Percentiles rank a stretch among this genome's conserved stretches.
phyloP scores from a whole-genome alignment of 30 jellyfish, hydroid and myxozoan species.

The Cassiopea xamachana region DNA sequence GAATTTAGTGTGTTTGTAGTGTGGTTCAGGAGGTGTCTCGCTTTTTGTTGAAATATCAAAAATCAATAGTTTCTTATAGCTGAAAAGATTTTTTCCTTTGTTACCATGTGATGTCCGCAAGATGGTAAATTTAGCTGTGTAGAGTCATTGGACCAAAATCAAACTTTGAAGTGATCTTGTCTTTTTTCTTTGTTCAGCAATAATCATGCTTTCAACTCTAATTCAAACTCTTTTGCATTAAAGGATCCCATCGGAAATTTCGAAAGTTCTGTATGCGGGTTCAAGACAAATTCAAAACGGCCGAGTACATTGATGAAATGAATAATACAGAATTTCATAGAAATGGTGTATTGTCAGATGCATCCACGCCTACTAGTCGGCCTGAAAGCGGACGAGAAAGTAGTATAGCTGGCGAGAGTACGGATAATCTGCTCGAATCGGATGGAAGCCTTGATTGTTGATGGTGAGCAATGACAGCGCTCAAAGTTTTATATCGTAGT shows the following conservation, averaged over 20 bases:
- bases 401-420: slow-evolving; percentile 48
- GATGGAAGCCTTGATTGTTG: slow-evolving; percentile 54
- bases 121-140: too few species aligned
- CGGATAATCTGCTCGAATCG: slow-evolving; percentile 62
- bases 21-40: too few species aligned
- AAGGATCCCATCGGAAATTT: slow-evolving; percentile 89
- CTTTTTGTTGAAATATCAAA: too few species aligned
- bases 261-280: slow-evolving; percentile 71
- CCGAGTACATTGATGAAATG: neutral
- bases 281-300: slow-evolving; percentile 17
- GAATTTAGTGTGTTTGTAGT: too few species aligned
- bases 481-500: neutral
- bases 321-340: neutral
- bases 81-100: too few species aligned
- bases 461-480: neutral
- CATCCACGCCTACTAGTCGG: slow-evolving; percentile 34
- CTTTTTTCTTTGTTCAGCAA: too few species aligned
- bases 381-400: slow-evolving; percentile 32
- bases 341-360: slow-evolving; percentile 57
- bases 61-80: too few species aligned
- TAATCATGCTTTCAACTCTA: neutral
- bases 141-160: too few species aligned
- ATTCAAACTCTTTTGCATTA: neutral
- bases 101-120: too few species aligned
- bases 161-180: too few species aligned